Conservation (phyloP, 2,888 invertebrate species). For the Byasa hedistus region DNA sequence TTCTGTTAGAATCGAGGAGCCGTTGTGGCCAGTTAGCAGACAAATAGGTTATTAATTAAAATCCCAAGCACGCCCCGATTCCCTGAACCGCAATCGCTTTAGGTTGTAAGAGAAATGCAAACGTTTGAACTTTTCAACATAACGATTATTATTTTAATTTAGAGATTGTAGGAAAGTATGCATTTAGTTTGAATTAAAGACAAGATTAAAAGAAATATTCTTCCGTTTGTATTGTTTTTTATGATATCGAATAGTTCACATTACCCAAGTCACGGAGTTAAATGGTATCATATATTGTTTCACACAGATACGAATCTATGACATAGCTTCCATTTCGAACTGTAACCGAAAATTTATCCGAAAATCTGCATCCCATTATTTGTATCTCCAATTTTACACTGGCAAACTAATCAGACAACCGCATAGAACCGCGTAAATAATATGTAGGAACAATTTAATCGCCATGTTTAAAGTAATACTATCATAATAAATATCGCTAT, state of each 20-base stretch:
- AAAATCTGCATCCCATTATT: not conserved
- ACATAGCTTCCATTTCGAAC: no score
- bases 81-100: not conserved
- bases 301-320: no score
- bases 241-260: no score
- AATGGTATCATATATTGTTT: no score
- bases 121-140: conserved; percentile 21
- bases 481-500: conserved; percentile 23
- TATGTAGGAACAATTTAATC: not conserved
- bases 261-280: no score
- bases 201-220: no score
- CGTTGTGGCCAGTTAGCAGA: conserved; percentile 27
- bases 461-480: not conserved
- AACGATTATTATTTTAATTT: not conserved
- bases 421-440: not conserved
- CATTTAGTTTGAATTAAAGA: no score
- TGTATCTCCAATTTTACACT: not conserved
- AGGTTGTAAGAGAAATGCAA: not conserved
- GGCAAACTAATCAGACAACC: no score
- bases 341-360: no score
- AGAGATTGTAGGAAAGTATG: not conserved
- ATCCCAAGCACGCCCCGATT: conserved; percentile 48
- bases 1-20: conserved; percentile 1
- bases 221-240: no score
- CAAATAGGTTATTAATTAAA: conserved; percentile 46